phyloP scores from a whole-genome alignment of 2,113 vertebrate genomes.

The Toxotes jaculatrix region DNA sequence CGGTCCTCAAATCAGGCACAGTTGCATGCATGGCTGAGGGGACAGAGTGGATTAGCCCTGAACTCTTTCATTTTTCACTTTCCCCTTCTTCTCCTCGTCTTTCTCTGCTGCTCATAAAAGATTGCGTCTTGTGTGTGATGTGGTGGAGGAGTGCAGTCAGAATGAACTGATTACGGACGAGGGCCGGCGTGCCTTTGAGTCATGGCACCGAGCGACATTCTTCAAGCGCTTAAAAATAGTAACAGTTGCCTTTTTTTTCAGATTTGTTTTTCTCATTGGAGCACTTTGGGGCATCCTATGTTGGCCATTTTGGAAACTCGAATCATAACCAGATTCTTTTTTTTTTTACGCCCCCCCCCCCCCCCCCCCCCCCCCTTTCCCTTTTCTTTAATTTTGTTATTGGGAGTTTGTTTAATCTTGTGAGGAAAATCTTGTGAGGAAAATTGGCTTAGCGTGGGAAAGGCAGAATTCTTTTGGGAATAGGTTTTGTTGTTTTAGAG shows the following conservation, averaged over 20 bases:
- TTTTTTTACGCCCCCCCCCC: not conserved
- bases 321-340: slow-evolving; percentile 84
- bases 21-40: slow-evolving; percentile 56
- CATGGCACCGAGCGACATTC: slow-evolving; percentile 84
- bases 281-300: slow-evolving; percentile 84
- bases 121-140: slow-evolving; percentile 82
- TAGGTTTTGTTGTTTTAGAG: slow-evolving; percentile 82
- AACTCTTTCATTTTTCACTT: slow-evolving; percentile 78
- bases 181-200: slow-evolving; percentile 81
- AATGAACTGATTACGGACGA: slow-evolving; percentile 86
- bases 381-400: slow-evolving; percentile 72
- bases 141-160: slow-evolving; percentile 82
- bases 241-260: slow-evolving; percentile 77
- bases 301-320: slow-evolving; percentile 64
- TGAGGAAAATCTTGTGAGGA: slow-evolving; percentile 82
- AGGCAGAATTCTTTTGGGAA: slow-evolving; percentile 73
- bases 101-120: slow-evolving; percentile 78
- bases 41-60: slow-evolving; percentile 64
- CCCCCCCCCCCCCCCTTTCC: slow-evolving; percentile 5
- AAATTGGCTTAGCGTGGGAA: slow-evolving; percentile 86
- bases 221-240: slow-evolving; percentile 86
- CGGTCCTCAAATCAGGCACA: slow-evolving; percentile 55
- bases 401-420: slow-evolving; percentile 83
- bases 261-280: slow-evolving; percentile 81
- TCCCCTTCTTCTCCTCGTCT: slow-evolving; percentile 65